These are phyloP conservation scores for Muricea muricata DNA, from an alignment of 92 coral and sea anemone species.

Conservation along the genomic window DNA sequence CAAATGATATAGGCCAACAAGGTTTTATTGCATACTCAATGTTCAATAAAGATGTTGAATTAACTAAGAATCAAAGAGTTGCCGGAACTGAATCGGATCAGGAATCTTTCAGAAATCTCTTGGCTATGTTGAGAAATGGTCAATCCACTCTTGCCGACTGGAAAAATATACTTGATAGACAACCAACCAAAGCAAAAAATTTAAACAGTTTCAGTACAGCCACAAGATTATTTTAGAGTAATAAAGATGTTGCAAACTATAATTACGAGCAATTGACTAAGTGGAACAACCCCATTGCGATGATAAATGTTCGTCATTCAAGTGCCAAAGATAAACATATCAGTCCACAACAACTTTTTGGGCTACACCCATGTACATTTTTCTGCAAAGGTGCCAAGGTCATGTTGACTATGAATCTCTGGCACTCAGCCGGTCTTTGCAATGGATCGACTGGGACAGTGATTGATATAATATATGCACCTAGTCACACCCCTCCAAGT, in stretches of 20 bases:
- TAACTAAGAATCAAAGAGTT: slow-evolving; percentile 71
- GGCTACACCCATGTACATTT: background rate
- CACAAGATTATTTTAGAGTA: slow-evolving; percentile 3
- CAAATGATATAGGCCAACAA: slow-evolving; percentile 47
- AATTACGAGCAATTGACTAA: slow-evolving; percentile 51
- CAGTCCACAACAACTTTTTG: slow-evolving; percentile 15
- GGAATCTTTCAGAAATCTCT: slow-evolving; percentile 57
- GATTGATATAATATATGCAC: slow-evolving; percentile 12
- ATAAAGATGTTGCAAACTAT: slow-evolving; percentile 52
- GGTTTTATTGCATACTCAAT: slow-evolving; percentile 60
- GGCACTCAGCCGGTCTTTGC: slow-evolving; percentile 17
- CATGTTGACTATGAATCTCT: slow-evolving; percentile 2
- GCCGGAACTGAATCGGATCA: slow-evolving; percentile 42
- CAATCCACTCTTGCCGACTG: slow-evolving; percentile 68
- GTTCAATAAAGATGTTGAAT: slow-evolving; percentile 28
- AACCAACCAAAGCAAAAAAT: slow-evolving; percentile 46
- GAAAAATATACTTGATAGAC: slow-evolving; percentile 62
- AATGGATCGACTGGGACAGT: slow-evolving; percentile 8
- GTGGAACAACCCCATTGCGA: slow-evolving; percentile 34
- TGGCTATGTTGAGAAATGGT: slow-evolving; percentile 68
- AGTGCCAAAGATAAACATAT: background rate
- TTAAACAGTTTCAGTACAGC: background rate
- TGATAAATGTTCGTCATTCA: slow-evolving; percentile 51
- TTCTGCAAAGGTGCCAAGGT: slow-evolving; percentile 11
- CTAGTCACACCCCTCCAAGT: slow-evolving; percentile 5